Percentiles rank a stretch among this genome's conserved stretches.
Conservation (phyloP, 2,888 invertebrate species). For the Phortica okadai region DNA sequence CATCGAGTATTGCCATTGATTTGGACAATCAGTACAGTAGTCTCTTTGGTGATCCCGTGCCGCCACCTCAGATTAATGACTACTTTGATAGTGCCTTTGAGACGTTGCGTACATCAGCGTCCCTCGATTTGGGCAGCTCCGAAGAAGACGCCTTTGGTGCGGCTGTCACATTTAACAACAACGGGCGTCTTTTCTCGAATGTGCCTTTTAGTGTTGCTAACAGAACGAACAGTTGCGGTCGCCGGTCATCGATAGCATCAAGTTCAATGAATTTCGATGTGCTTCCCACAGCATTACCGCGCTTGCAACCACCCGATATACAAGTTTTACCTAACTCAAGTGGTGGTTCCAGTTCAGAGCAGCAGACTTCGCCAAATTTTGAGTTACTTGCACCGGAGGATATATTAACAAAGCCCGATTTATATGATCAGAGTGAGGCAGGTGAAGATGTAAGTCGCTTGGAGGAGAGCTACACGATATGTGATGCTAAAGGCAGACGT, state of each 20-base stretch:
- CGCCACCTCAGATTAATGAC: slow-evolving; percentile 72
- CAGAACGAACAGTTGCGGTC: slow-evolving; percentile 27
- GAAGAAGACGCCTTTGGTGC: slow-evolving; percentile 66
- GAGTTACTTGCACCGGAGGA: slow-evolving; percentile 65
- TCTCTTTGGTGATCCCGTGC: slow-evolving; percentile 76
- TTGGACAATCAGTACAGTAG: slow-evolving; percentile 68
- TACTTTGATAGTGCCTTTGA: slow-evolving; percentile 72
- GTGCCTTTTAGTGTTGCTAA: slow-evolving; percentile 58
- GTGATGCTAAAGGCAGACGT: slow-evolving; percentile 46
- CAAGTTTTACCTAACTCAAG: slow-evolving; percentile 73
- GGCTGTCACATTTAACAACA: slow-evolving; percentile 49
- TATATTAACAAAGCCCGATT: slow-evolving; percentile 51
- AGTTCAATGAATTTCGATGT: slow-evolving; percentile 47
- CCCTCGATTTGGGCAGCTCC: slow-evolving; percentile 65
- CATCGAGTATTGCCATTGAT: neutral
- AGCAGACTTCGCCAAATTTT: slow-evolving; percentile 68
- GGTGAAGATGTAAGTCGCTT: slow-evolving; percentile 41
- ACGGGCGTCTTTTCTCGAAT: slow-evolving; percentile 69
- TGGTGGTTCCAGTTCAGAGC: slow-evolving; percentile 70
- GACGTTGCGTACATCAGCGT: slow-evolving; percentile 59
- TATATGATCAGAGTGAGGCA: slow-evolving; percentile 52
- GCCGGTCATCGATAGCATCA: slow-evolving; percentile 38
- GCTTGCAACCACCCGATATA: slow-evolving; percentile 73
- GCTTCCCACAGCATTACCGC: slow-evolving; percentile 54
- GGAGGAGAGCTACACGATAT: slow-evolving; percentile 48